Conservation (phyloP, 2,888 invertebrate species). For the Plebejus argus region DNA sequence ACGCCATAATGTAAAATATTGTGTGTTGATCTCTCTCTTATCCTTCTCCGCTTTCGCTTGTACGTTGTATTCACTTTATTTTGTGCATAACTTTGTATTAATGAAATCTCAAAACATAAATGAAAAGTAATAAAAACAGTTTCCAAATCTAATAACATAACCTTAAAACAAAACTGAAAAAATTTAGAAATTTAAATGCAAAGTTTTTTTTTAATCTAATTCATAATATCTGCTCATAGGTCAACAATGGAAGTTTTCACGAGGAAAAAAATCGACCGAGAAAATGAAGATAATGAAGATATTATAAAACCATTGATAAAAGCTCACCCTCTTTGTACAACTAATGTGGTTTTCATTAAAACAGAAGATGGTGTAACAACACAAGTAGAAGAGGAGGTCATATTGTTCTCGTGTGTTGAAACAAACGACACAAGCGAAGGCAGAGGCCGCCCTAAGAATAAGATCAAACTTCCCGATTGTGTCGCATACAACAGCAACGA, state of each 20-base stretch:
- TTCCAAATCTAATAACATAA: too few relatives aligned
- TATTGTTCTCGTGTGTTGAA: constrained; percentile 30
- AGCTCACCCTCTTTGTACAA: constrained; percentile 30
- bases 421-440: neutral
- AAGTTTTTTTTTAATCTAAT: too few relatives aligned
- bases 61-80: too few relatives aligned
- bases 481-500: constrained; percentile 27
- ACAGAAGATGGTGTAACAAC: constrained; percentile 14
- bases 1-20: too few relatives aligned
- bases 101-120: too few relatives aligned
- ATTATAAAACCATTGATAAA: neutral
- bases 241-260: neutral
- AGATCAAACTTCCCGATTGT: constrained; percentile 19
- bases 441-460: neutral
- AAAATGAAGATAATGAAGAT: neutral
- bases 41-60: too few relatives aligned
- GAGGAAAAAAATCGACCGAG: neutral
- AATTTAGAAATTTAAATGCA: neutral
- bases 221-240: neutral
- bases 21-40: too few relatives aligned
- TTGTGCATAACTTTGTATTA: too few relatives aligned
- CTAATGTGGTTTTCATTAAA: constrained; percentile 32
- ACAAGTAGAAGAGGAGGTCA: constrained; percentile 24
- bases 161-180: neutral
- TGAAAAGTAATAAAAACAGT: too few relatives aligned